Conservation (phyloP, 2,113 vertebrate species). For the Ailuropoda melanoleuca region DNA sequence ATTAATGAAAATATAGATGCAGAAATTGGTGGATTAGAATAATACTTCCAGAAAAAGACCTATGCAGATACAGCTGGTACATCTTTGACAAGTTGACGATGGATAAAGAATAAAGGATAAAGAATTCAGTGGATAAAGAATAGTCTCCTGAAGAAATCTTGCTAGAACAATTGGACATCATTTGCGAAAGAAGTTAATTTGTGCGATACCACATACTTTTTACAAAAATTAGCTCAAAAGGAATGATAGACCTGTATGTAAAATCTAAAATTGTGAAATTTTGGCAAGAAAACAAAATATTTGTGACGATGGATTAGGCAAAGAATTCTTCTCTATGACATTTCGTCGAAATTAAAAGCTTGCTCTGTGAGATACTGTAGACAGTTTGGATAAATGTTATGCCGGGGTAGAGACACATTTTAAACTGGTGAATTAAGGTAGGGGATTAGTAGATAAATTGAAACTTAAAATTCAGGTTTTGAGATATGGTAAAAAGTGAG, state of each 20-base stretch:
- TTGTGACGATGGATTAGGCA: not conserved
- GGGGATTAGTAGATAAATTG: not conserved
- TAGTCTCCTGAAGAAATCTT: not conserved
- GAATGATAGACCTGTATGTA: not conserved
- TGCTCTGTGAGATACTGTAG: not conserved
- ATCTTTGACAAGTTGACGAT: not conserved
- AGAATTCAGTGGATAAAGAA: not conserved
- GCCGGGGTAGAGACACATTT: not conserved
- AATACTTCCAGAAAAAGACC: not conserved
- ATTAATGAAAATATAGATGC: not conserved
- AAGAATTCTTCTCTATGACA: not conserved
- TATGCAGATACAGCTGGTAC: not conserved
- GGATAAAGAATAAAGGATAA: not conserved
- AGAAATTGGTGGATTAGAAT: not conserved
- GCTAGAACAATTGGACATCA: not conserved
- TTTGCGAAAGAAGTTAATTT: not conserved
- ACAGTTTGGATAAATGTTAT: not conserved
- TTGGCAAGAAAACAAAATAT: not conserved
- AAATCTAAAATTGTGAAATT: not conserved
- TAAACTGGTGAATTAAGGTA: not conserved
- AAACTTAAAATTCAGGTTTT: not conserved
- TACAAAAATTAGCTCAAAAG: not conserved
- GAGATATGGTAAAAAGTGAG: not conserved
- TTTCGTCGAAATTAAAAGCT: not conserved
- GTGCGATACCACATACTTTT: not conserved